phyloP scores from a whole-genome alignment of 1,140 invertebrate genomes.

The Hycleus cichorii region DNA sequence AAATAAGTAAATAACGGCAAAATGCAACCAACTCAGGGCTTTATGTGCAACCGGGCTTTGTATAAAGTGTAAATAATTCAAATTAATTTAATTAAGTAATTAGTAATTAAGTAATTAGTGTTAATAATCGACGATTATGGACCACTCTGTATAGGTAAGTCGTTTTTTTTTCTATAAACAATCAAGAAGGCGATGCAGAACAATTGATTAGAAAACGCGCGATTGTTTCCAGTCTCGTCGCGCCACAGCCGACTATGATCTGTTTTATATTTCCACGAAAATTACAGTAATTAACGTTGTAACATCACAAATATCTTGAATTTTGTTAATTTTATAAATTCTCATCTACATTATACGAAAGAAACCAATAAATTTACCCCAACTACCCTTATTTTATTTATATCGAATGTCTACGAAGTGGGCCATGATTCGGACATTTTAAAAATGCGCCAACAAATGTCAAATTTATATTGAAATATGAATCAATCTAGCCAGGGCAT shows the following conservation, averaged over 20 bases:
- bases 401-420: too few species aligned
- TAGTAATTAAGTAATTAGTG: too few species aligned
- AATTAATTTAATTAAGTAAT: neutral
- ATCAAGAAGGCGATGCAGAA: neutral
- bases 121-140: too few species aligned
- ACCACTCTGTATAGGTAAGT: neutral
- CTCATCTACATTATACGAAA: too few species aligned
- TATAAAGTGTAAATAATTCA: constrained; percentile 1
- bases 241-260: neutral
- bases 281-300: neutral
- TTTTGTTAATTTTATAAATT: too few species aligned
- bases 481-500: too few species aligned
- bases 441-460: too few species aligned
- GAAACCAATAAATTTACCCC: too few species aligned
- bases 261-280: neutral
- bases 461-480: too few species aligned
- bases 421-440: too few species aligned
- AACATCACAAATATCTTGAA: neutral
- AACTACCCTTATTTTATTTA: too few species aligned
- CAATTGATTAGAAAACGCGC: neutral
- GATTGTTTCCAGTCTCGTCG: neutral
- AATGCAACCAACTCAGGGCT: constrained; percentile 28
- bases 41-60: constrained; percentile 23
- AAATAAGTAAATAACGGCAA: neutral
- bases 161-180: neutral